Percentiles rank a stretch among this genome's conserved stretches.
These are phyloP conservation scores for Porites lobata DNA, from an alignment of 92 coral and sea anemone species.

Conservation along the genomic window DNA sequence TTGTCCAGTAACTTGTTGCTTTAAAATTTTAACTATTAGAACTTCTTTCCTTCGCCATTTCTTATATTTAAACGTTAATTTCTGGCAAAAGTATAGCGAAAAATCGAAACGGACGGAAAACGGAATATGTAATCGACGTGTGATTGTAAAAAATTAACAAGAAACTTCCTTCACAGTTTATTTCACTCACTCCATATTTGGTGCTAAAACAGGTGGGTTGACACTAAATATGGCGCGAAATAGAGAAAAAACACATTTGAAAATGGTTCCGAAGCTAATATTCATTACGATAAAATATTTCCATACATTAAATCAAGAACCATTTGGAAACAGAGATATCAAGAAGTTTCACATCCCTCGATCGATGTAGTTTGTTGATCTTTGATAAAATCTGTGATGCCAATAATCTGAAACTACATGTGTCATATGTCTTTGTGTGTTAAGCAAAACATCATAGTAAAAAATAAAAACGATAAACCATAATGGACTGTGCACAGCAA, in stretches of 20 bases:
- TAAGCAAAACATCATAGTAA: slow-evolving; percentile 22
- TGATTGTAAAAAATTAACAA: slow-evolving; percentile 88
- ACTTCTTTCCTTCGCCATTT: slow-evolving; percentile 6
- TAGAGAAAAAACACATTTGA: slow-evolving; percentile 39
- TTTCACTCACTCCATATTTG: slow-evolving; percentile 79
- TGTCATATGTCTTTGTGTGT: neutral
- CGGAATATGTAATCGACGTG: slow-evolving; percentile 74
- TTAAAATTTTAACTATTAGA: neutral
- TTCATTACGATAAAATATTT: slow-evolving; percentile 6
- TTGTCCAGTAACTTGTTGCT: neutral
- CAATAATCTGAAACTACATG: neutral
- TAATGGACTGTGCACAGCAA: slow-evolving; percentile 13
- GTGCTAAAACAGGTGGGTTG: slow-evolving; percentile 72
- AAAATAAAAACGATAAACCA: neutral
- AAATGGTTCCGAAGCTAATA: slow-evolving; percentile 49
- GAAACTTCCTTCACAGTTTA: slow-evolving; percentile 67
- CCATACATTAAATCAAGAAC: neutral
- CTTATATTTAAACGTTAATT: neutral
- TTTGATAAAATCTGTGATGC: neutral
- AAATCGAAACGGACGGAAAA: slow-evolving; percentile 37
- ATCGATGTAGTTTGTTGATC: neutral
- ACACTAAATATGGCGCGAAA: slow-evolving; percentile 81
- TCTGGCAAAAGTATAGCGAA: slow-evolving; percentile 8
- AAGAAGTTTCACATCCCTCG: neutral
- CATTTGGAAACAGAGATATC: neutral